Conservation (phyloP, 2,113 vertebrate species). For the Elephantulus edwardii region DNA sequence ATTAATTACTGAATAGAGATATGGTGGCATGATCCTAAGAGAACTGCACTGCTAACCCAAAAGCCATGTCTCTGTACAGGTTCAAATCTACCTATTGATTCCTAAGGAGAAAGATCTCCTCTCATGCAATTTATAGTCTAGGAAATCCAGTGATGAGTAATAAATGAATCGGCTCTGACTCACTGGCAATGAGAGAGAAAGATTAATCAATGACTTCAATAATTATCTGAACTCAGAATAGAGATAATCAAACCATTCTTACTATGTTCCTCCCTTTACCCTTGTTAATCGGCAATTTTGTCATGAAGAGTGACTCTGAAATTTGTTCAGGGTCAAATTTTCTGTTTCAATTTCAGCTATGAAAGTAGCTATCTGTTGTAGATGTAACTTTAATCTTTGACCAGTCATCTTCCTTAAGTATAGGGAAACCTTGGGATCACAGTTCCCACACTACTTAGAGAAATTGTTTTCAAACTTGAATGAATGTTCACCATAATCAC, state of each 20-base stretch:
- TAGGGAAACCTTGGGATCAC: neutral
- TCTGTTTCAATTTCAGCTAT: neutral
- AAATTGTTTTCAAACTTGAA: neutral
- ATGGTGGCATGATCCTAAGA: too few species aligned
- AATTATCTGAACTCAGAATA: neutral
- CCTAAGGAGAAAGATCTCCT: too few species aligned
- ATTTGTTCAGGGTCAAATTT: fast-evolving
- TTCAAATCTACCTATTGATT: too few species aligned
- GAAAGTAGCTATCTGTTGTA: fast-evolving
- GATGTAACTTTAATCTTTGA: neutral
- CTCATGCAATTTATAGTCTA: too few species aligned
- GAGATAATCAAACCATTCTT: neutral
- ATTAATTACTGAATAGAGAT: too few species aligned
- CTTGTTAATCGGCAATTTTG: neutral
- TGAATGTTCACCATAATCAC: neutral
- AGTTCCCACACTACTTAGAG: neutral
- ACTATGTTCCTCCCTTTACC: neutral
- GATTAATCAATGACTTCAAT: neutral
- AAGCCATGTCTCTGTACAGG: too few species aligned
- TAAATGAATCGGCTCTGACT: too few species aligned
- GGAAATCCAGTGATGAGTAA: too few species aligned
- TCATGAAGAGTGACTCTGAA: too few species aligned
- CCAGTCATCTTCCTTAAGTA: neutral
- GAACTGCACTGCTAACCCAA: too few species aligned
- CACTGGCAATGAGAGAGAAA: too few species aligned